These are phyloP conservation scores for Serilophus lunatus DNA, from an alignment of 2,113 vertebrate species.

Conservation along the genomic window DNA sequence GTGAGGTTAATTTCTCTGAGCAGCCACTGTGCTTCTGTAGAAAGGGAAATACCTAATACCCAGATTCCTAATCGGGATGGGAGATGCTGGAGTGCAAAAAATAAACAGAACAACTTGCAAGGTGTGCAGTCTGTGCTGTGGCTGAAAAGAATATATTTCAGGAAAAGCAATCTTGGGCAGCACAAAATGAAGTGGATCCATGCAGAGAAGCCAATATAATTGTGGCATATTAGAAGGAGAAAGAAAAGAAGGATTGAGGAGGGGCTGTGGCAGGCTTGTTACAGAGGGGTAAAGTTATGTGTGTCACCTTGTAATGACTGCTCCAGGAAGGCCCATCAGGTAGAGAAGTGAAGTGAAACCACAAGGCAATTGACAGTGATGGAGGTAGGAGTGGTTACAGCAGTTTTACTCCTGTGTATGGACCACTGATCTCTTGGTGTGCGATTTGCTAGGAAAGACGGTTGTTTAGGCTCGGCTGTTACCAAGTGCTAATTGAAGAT, in stretches of 20 bases:
- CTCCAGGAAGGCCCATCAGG: background rate
- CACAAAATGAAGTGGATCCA: constrained; percentile 31
- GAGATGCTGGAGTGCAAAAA: background rate
- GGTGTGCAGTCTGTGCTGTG: background rate
- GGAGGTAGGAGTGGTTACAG: background rate
- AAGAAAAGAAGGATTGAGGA: background rate
- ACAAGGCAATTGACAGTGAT: background rate
- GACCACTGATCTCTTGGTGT: background rate
- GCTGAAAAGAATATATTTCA: background rate
- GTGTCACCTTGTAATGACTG: constrained; percentile 7
- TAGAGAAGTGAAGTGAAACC: constrained; percentile 22
- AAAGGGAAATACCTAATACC: background rate
- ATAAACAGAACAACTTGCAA: background rate
- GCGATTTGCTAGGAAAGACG: background rate
- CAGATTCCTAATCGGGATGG: background rate
- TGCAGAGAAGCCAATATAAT: constrained; percentile 19
- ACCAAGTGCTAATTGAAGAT: background rate
- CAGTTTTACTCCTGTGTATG: background rate
- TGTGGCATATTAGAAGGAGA: constrained; percentile 2
- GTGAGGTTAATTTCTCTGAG: background rate
- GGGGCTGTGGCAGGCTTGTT: background rate
- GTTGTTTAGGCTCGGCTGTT: background rate
- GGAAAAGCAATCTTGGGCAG: background rate
- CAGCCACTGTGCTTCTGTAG: background rate
- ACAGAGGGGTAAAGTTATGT: background rate